phyloP scores from a whole-genome alignment of 2,888 invertebrate species.

The Cryptosula pallasiana region DNA sequence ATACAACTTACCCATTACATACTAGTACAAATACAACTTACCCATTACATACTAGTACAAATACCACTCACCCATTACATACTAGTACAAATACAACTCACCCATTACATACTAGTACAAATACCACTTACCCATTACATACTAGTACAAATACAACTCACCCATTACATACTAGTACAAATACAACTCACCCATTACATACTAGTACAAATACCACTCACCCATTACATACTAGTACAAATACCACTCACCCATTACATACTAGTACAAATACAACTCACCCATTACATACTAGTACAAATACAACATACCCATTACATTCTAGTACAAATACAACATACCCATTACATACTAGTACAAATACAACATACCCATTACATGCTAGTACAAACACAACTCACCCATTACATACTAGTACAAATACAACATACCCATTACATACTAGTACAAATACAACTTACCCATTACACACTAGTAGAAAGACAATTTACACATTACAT shows the following conservation, averaged over 20 bases:
- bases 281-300: constrained; percentile 77
- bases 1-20: constrained; percentile 65
- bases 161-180: constrained; percentile 77
- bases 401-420: constrained; percentile 77
- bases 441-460: constrained; percentile 43
- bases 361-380: too few relatives aligned
- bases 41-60: constrained; percentile 77
- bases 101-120: constrained; percentile 77
- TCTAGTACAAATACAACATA: constrained; percentile 43
- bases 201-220: constrained; percentile 43
- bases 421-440: too few relatives aligned
- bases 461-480: constrained; percentile 77
- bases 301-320: too few relatives aligned
- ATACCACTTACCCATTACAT: too few relatives aligned
- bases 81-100: constrained; percentile 43
- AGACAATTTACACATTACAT: too few relatives aligned
- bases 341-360: constrained; percentile 77
- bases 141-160: constrained; percentile 43
- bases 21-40: constrained; percentile 43
- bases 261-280: constrained; percentile 43
- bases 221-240: constrained; percentile 77
- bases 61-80: too few relatives aligned
- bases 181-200: too few relatives aligned
- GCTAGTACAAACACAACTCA: constrained; percentile 43
- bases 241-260: too few relatives aligned